Base-by-base conservation (phyloP, 2,113 vertebrate species). In the Bufo gargarizans region DNA sequence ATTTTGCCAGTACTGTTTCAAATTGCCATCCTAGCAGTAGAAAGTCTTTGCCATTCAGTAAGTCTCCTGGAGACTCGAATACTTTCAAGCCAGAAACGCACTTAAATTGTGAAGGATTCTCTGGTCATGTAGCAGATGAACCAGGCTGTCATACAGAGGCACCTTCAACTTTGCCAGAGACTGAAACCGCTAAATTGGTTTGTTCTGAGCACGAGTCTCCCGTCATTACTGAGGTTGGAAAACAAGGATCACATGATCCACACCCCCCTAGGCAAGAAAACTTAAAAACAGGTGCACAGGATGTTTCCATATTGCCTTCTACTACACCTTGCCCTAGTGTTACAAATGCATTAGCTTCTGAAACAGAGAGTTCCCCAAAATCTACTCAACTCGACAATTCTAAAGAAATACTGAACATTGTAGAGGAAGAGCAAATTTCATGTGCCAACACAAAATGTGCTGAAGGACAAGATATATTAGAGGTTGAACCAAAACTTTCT, bases 161-260 rank as follows among this genome's bases (percentile, higher is more conserved):
- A 83, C 90, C 94, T 92, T 92, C 87, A 88, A 93, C 11, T 84
- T 56, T 55, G 53, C 8, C 45, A 10, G 87, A 89, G 56, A 22
- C 8, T 65, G 74, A 89, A 61, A 71, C 77, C 91, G 90, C 89
- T 92, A 88, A 91, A 90, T 90, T 92, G 82, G 90, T 72, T 83
- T 88, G 84, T 71, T 55, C 89, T 85, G 94, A 94, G 83, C 93
- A 93, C 84, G 93, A 95, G 22, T 80, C 87, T 89, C 87, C 86
- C 84, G 12, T 90, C 71, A 58, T 8, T 20, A 55, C 13, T 88
- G 83, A 92, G 82, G 82, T 91, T 90, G 95, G 95, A 89, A 94
- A 83, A 87, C 92, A 91, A 90, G 83, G 83, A 0, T 56, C 91
- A 33, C 95, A 92, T 92, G 94, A 95, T 59, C 92, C 93, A n/a